phyloP scores from a whole-genome alignment of 2,888 invertebrate genomes.

The Ectemnius lituratus region DNA sequence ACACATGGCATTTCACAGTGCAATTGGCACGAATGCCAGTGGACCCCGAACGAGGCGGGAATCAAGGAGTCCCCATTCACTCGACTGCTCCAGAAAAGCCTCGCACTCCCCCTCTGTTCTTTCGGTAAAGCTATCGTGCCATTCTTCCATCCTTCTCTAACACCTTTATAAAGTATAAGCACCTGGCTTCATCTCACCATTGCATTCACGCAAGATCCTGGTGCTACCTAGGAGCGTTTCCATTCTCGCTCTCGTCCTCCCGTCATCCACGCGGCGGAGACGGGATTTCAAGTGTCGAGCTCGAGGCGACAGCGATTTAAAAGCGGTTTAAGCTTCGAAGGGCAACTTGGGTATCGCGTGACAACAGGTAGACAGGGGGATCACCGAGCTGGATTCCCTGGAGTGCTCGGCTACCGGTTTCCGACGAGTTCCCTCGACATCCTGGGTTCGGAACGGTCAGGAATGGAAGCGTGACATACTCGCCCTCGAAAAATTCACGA shows the following conservation, averaged over 20 bases:
- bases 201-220: too few species aligned
- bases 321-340: slow-evolving; percentile 55
- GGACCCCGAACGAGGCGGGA: slow-evolving; percentile 40
- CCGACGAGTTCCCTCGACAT: slow-evolving; percentile 23
- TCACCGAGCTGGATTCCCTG: slow-evolving; percentile 46
- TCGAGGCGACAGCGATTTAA: slow-evolving; percentile 35
- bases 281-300: slow-evolving; percentile 16
- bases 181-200: neutral
- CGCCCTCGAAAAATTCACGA: slow-evolving; percentile 18
- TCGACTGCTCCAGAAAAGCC: slow-evolving; percentile 36
- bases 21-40: slow-evolving; percentile 56
- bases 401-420: slow-evolving; percentile 58
- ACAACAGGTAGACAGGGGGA: slow-evolving; percentile 63
- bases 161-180: neutral
- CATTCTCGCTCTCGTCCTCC: neutral
- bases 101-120: slow-evolving; percentile 24
- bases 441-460: slow-evolving; percentile 35
- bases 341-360: slow-evolving; percentile 63
- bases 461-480: slow-evolving; percentile 18
- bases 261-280: neutral
- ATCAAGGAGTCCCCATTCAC: slow-evolving; percentile 42
- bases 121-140: neutral
- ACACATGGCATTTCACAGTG: slow-evolving; percentile 68
- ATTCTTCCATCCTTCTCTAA: neutral
- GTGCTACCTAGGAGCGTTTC: too few species aligned